Evolutionary conservation across 2,888 invertebrate genomes (phyloP), one percentile per base, ranked within the genome.

Genomic region (Eupithecia centaureata): DNA sequence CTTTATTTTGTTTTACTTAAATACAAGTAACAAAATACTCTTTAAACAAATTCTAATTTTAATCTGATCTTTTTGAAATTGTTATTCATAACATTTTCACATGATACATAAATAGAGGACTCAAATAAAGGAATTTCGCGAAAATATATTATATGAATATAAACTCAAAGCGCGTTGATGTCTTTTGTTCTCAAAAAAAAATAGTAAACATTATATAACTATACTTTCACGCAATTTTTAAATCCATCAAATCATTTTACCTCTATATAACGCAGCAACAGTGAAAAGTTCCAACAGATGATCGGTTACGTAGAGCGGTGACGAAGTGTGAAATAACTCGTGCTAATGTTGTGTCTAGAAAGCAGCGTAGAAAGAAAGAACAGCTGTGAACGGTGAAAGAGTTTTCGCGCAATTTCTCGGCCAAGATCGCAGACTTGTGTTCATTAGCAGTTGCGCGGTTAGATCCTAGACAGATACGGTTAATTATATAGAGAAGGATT

Each of bases 151-250:
- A 12, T 32, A 62, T 33, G 10, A 10, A 38, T 22, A 47, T 57
- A 68, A 61, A 61, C 38, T 18, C 42, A 18, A 30, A 68, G 70
- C 79, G 80, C 84, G 86, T 85, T 84, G 82, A 86, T 79, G 76
- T 86, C 82, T 86, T 85, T 85, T 80, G 77, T 78, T 74, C 10
- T 47, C 1, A 15, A 68, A 75, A 28, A n/a, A 35, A 25, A 65
- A n/a, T 51, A 33, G 47, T 3, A 28, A 67, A 47, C 22, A 47
- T 18, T 56, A n/a, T 28, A 30, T 30, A 10, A 38, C 15, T n/a
- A 10, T 56, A 56, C 2, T 30, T 30, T 18, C 54, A 30, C 54
- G 12, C 10, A 56, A 1, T 28, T 56, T 56, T 28, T 30, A 4
- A 27, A 27, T 15, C 7, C 15, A 54, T 13, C 28, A 8, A 28